Conservation (phyloP, 2,113 vertebrate genomes). For the Caretta caretta region DNA sequence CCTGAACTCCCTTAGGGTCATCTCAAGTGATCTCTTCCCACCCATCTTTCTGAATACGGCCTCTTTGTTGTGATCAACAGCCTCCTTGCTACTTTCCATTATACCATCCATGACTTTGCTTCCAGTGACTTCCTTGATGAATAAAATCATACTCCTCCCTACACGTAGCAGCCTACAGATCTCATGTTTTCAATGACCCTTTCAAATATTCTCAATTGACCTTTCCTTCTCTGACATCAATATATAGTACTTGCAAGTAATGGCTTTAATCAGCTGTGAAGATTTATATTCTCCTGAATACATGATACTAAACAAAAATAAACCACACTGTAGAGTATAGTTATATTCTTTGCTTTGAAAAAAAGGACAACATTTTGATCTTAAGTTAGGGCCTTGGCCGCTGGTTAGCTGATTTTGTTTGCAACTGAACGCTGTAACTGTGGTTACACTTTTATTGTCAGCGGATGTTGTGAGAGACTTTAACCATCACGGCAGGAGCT, state of each 20-base stretch:
- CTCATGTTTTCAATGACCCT: not conserved
- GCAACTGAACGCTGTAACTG: not conserved
- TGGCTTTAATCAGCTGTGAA: not conserved
- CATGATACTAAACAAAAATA: conserved; percentile 27
- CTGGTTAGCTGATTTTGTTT: not conserved
- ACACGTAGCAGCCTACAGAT: not conserved
- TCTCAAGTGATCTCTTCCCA: not conserved
- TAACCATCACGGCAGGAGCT: not conserved
- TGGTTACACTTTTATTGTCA: conserved; percentile 4
- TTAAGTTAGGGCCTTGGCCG: conserved; percentile 9
- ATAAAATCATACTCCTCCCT: not conserved
- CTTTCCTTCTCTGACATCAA: conserved; percentile 9
- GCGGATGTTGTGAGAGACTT: conserved; percentile 29
- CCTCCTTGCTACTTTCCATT: not conserved
- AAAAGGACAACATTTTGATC: not conserved
- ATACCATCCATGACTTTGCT: not conserved
- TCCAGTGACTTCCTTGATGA: not conserved
- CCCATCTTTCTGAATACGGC: not conserved
- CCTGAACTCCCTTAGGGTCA: not conserved
- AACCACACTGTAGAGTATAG: accelerated
- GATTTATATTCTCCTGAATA: not conserved
- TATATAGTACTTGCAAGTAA: not conserved
- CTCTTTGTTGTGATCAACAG: not conserved
- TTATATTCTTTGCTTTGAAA: not conserved
- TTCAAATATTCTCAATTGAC: not conserved